A percentile compares a stretch with the other conserved stretches of the same genome.
phyloP scores from a whole-genome alignment of 2,888 invertebrate species.

The Lasioglossum leucozonium region DNA sequence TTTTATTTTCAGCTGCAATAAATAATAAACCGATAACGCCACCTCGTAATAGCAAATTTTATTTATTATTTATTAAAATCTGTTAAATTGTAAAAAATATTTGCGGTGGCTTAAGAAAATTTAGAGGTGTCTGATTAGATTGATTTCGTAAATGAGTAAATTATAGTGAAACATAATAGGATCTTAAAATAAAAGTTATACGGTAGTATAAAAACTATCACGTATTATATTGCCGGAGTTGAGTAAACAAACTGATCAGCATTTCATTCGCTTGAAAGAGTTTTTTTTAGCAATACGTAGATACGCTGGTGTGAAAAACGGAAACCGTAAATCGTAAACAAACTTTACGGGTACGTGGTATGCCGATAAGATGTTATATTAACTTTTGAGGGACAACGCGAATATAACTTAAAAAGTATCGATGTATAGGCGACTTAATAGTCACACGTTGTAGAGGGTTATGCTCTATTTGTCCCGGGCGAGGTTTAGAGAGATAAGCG shows the following conservation, averaged over 20 bases:
- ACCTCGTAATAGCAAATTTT: background rate
- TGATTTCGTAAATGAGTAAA: too few relatives aligned
- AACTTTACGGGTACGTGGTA: background rate
- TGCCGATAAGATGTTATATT: background rate
- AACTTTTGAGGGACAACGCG: background rate
- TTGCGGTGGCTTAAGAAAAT: too few relatives aligned
- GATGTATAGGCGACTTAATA: background rate
- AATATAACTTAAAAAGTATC: background rate
- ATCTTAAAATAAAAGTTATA: background rate
- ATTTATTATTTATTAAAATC: background rate
- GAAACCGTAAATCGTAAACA: background rate
- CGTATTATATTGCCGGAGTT: background rate
- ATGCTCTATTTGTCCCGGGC: constrained; percentile 25
- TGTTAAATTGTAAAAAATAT: too few relatives aligned
- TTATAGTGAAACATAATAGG: too few relatives aligned
- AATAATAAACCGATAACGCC: background rate
- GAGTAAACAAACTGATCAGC: background rate
- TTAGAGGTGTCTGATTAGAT: too few relatives aligned
- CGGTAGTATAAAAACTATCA: too few relatives aligned
- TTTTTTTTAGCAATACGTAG: background rate
- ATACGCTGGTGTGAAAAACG: background rate
- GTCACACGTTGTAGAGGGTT: background rate
- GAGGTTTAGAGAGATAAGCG: constrained; percentile 19
- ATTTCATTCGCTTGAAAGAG: background rate
- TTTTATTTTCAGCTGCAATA: background rate